Evolutionary conservation across 2,797 vertebrate genomes (phyloP).

Genomic region (Myotis myotis): DNA sequence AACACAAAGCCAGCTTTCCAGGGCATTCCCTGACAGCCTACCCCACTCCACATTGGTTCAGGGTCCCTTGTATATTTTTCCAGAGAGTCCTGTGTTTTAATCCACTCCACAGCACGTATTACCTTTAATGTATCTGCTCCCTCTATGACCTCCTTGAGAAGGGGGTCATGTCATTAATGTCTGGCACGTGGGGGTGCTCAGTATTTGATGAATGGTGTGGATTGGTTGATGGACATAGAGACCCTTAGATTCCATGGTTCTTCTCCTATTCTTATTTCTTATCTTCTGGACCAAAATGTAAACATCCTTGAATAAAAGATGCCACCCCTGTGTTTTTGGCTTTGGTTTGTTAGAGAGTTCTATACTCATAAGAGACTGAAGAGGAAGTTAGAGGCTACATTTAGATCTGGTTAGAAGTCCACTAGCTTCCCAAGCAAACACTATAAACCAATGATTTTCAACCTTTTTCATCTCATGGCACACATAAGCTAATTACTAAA

Average conservation of each 20-base stretch:
- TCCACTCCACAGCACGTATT: background rate
- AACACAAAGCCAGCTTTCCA: background rate
- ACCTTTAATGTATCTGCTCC: background rate
- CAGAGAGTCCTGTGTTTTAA: background rate
- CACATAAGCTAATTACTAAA: background rate
- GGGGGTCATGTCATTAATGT: background rate
- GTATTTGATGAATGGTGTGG: background rate
- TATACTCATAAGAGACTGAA: background rate
- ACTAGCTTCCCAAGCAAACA: background rate
- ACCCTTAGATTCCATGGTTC: background rate
- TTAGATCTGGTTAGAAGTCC: background rate
- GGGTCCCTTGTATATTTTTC: background rate
- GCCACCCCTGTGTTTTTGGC: background rate
- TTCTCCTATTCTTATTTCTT: slow-evolving; percentile 29
- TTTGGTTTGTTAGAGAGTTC: background rate
- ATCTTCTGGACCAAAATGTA: slow-evolving; percentile 1
- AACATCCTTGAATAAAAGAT: background rate
- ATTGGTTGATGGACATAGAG: background rate
- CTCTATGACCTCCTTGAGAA: background rate
- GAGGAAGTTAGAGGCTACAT: background rate
- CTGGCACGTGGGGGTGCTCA: background rate
- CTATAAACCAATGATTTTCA: background rate
- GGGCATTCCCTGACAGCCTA: background rate
- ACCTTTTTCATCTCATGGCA: background rate
- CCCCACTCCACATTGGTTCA: background rate